Percentiles rank a stretch among this genome's conserved stretches.
Conservation (phyloP, 2,113 vertebrate species). For the Marcusenius ussheri region DNA sequence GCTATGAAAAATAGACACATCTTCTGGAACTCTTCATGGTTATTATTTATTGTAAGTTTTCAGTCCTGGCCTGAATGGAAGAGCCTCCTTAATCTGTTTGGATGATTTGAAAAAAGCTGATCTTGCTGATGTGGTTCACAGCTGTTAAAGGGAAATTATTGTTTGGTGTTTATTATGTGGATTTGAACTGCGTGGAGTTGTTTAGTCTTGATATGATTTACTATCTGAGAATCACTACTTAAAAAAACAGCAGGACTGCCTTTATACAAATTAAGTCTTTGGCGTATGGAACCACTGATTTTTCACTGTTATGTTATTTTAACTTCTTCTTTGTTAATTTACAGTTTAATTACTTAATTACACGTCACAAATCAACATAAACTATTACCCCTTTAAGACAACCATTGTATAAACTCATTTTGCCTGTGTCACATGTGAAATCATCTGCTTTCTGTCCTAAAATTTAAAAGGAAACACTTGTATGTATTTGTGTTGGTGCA, state of each 20-base stretch:
- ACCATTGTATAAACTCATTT: not conserved
- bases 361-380: not conserved
- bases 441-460: not conserved
- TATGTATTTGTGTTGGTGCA: not conserved
- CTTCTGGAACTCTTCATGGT: slow-evolving; percentile 15
- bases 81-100: slow-evolving; percentile 27
- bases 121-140: slow-evolving; percentile 36
- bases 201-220: not conserved
- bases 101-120: slow-evolving; percentile 21
- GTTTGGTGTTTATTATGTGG: not conserved
- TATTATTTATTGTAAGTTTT: slow-evolving; percentile 24
- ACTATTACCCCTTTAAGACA: not conserved
- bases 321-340: not conserved
- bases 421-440: not conserved
- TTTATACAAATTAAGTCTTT: not conserved
- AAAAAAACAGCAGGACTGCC: not conserved
- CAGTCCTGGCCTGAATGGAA: slow-evolving; percentile 26
- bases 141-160: slow-evolving; percentile 21
- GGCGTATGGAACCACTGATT: not conserved
- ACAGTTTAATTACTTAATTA: not conserved
- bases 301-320: not conserved
- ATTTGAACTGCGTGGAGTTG: not conserved
- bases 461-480: not conserved
- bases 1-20: not conserved
- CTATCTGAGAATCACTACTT: not conserved